Conservation (phyloP, 2,797 vertebrate genomes). For the Myotis daubentonii region DNA sequence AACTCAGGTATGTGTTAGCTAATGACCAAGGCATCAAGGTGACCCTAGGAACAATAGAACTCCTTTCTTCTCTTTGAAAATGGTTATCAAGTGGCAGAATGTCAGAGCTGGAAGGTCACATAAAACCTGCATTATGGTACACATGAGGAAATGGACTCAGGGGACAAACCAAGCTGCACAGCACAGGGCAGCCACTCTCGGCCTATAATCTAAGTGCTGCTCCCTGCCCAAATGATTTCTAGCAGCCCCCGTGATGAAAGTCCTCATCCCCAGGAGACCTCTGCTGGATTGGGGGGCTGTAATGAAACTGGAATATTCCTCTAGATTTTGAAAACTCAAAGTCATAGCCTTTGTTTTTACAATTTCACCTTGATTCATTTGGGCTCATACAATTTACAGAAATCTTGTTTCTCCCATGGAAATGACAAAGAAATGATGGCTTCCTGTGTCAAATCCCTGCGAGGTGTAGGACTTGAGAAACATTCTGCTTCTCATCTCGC, state of each 20-base stretch:
- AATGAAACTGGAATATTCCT: background rate
- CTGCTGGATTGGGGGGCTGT: background rate
- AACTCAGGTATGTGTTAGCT: background rate
- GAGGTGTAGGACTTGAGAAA: slow-evolving; percentile 6
- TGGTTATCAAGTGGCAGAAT: background rate
- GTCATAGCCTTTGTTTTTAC: background rate
- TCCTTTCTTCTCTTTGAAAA: background rate
- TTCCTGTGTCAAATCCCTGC: background rate
- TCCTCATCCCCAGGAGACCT: background rate
- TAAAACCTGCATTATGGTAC: background rate
- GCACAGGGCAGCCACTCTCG: background rate
- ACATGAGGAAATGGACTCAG: background rate
- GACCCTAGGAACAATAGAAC: background rate
- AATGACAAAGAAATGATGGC: slow-evolving; percentile 23
- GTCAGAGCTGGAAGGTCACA: background rate
- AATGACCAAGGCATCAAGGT: background rate
- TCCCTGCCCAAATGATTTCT: background rate
- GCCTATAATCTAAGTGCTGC: too few species aligned
- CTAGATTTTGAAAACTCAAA: background rate
- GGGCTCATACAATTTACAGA: background rate
- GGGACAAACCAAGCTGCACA: background rate
- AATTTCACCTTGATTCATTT: slow-evolving; percentile 1
- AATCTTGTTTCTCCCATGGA: slow-evolving; percentile 50
- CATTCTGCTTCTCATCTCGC: background rate
- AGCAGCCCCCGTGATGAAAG: background rate